Conservation (phyloP, 2,113 vertebrate species). For the Zingel zingel region DNA sequence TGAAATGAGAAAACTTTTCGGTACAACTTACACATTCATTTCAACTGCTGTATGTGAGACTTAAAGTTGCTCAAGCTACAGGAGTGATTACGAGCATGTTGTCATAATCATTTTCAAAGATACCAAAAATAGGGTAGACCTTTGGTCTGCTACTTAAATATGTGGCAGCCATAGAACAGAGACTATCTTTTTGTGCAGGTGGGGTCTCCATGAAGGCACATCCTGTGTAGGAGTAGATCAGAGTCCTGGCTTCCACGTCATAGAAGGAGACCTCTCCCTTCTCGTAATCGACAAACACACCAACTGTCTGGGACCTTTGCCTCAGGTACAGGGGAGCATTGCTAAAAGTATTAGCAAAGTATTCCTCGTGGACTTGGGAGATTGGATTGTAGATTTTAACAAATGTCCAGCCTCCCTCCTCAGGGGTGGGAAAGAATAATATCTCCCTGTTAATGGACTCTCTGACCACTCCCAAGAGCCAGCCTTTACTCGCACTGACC, state of each 20-base stretch:
- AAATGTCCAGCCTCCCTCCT: not conserved
- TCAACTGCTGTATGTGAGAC: not conserved
- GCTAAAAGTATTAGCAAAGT: rapidly evolving
- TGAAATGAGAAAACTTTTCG: too few species aligned
- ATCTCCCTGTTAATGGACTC: conserved; percentile 6
- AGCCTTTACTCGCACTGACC: not conserved
- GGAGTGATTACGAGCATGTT: conserved; percentile 29
- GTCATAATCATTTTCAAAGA: not conserved
- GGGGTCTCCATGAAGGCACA: conserved; percentile 37
- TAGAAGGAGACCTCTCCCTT: conserved; percentile 58
- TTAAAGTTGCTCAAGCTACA: not conserved
- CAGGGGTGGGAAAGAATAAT: rapidly evolving
- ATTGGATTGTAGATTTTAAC: rapidly evolving
- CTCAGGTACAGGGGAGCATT: rapidly evolving
- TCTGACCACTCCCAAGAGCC: conserved; percentile 48
- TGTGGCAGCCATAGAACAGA: not conserved
- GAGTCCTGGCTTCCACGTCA: conserved; percentile 22
- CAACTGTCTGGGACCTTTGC: conserved; percentile 5
- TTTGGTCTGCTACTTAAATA: conserved; percentile 9
- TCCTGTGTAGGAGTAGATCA: conserved; percentile 31
- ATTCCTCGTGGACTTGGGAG: rapidly evolving
- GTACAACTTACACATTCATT: not conserved
- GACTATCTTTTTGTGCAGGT: not conserved
- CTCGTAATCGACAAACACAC: conserved; percentile 63
- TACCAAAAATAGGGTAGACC: conserved; percentile 44